phyloP scores from a whole-genome alignment of 2,113 vertebrate genomes.

The Parus major region DNA sequence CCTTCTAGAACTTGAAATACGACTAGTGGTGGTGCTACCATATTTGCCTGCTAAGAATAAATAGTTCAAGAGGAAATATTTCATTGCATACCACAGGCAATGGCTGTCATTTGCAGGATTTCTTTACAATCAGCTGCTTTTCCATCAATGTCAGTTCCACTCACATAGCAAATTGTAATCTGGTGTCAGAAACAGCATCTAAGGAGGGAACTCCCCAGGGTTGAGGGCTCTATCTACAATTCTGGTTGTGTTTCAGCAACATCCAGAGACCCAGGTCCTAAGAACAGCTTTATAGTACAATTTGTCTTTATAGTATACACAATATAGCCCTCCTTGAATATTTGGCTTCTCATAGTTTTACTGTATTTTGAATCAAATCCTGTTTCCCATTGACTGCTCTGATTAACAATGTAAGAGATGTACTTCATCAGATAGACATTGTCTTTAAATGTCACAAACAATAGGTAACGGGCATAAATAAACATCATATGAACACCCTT shows the following conservation, averaged over 20 bases:
- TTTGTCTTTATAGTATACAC: neutral
- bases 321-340: neutral
- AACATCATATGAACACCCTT: neutral
- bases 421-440: neutral
- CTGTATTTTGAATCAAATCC: neutral
- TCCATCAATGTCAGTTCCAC: slow-evolving; percentile 31
- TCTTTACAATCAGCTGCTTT: neutral
- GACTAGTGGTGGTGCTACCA: neutral
- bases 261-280: neutral
- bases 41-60: neutral
- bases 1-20: neutral
- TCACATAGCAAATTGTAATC: neutral
- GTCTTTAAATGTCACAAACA: neutral
- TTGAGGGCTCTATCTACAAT: neutral
- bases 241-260: neutral
- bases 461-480: neutral
- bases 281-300: neutral
- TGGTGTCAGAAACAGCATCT: neutral
- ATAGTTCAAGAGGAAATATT: neutral
- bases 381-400: neutral
- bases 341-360: neutral
- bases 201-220: neutral
- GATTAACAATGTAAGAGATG: neutral
- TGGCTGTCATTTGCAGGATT: neutral
- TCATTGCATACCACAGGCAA: neutral